These are phyloP conservation scores for Carlito syrichta DNA, from an alignment of 2,113 vertebrate species.

Conservation along the genomic window DNA sequence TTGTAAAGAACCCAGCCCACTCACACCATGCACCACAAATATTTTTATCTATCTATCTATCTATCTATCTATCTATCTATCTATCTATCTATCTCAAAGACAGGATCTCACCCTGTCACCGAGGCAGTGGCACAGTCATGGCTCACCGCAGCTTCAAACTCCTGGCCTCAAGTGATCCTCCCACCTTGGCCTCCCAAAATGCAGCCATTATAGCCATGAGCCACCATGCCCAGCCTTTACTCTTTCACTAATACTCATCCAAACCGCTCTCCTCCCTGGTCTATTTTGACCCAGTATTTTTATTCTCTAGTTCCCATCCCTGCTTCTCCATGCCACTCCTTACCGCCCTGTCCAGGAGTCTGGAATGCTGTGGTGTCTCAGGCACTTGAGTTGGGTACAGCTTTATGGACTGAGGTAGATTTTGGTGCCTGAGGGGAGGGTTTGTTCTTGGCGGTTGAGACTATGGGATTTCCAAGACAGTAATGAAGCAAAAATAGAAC, in stretches of 20 bases:
- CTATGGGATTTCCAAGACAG: not conserved
- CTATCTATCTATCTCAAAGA: no score
- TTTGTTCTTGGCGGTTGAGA: not conserved
- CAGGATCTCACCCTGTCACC: no score
- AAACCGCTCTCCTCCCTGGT: not conserved
- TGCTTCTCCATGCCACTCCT: not conserved
- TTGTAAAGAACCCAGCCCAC: not conserved
- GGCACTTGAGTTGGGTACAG: not conserved
- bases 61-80: no score
- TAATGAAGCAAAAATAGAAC: not conserved
- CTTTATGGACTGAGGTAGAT: not conserved
- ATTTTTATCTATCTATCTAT: slow-evolving; percentile 29
- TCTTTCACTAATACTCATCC: not conserved
- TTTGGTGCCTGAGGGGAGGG: not conserved
- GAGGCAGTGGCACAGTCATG: no score
- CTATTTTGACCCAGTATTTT: not conserved
- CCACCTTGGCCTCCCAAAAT: no score
- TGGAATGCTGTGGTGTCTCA: not conserved
- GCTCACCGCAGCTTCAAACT: no score
- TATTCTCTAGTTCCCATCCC: not conserved
- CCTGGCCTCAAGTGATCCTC: no score
- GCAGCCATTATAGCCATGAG: no score
- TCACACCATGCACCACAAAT: not conserved
- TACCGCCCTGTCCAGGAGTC: not conserved
- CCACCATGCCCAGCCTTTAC: no score